phyloP scores from a whole-genome alignment of 2,797 vertebrate genomes.

The Myotis daubentonii region DNA sequence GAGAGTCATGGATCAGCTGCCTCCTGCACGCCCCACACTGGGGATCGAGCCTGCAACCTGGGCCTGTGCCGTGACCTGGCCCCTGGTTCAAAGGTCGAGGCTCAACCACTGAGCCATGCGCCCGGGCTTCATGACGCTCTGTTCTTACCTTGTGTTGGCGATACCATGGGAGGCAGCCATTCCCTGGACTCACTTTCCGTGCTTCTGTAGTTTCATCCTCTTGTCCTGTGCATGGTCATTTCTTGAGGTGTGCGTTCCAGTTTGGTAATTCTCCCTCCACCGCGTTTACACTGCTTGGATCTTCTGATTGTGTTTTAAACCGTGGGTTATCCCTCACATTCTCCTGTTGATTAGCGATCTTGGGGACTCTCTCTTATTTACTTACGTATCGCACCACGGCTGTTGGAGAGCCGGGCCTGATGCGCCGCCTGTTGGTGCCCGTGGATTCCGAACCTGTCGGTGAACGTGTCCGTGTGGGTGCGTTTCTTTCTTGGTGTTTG shows the following conservation, averaged over 20 bases:
- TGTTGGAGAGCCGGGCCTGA: neutral
- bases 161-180: too few relatives aligned
- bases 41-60: too few relatives aligned
- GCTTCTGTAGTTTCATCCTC: neutral
- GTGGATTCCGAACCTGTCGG: neutral
- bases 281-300: neutral
- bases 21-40: too few relatives aligned
- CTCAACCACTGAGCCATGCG: too few relatives aligned
- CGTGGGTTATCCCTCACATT: neutral
- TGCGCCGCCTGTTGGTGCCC: neutral
- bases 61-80: too few relatives aligned
- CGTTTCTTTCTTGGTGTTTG: neutral
- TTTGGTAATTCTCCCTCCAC: neutral
- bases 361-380: neutral
- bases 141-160: neutral
- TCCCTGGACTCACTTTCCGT: neutral
- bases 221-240: neutral
- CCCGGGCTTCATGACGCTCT: neutral
- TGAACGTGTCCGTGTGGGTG: neutral
- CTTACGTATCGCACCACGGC: neutral
- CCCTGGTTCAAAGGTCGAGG: too few relatives aligned
- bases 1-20: too few relatives aligned
- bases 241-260: neutral
- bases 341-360: neutral
- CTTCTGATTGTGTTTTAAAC: neutral